Evolutionary conservation across 2,888 invertebrate species (phyloP).

Genomic region (Torymus auratus): DNA sequence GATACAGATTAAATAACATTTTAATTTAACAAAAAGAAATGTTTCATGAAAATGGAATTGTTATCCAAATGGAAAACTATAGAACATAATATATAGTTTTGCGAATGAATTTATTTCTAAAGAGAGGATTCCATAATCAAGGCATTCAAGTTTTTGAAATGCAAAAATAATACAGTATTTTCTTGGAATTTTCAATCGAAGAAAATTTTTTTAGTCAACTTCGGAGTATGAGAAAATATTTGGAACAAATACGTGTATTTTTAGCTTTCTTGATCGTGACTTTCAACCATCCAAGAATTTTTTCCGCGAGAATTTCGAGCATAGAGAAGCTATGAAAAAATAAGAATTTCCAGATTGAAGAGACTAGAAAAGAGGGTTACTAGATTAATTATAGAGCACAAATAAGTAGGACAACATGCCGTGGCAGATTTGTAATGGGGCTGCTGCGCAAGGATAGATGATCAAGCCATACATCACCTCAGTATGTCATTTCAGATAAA

Average conservation of each 20-base stretch:
- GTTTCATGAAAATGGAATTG: too few species aligned
- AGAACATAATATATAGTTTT: too few species aligned
- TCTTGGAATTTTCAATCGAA: neutral
- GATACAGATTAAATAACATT: too few species aligned
- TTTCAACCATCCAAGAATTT: constrained; percentile 49
- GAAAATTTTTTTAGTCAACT: constrained; percentile 9
- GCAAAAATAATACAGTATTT: too few species aligned
- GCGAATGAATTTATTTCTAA: too few species aligned
- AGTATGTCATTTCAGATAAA: constrained; percentile 31
- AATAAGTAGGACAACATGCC: constrained; percentile 21
- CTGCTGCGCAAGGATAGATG: constrained; percentile 23
- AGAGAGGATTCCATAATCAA: too few species aligned
- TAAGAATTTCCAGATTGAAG: constrained; percentile 18
- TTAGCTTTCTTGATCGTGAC: constrained; percentile 52
- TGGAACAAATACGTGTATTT: constrained; percentile 54
- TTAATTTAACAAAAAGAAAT: too few species aligned
- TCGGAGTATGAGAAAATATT: constrained; percentile 36
- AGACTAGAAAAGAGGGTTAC: neutral
- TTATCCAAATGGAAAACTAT: too few species aligned
- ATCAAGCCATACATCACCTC: neutral
- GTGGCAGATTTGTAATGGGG: constrained; percentile 10
- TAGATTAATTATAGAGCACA: constrained; percentile 42
- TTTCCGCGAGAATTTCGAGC: constrained; percentile 31
- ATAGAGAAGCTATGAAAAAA: neutral
- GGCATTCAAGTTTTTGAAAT: too few species aligned